phyloP scores from a whole-genome alignment of 2,888 invertebrate genomes.

The Parnassius orleans region DNA sequence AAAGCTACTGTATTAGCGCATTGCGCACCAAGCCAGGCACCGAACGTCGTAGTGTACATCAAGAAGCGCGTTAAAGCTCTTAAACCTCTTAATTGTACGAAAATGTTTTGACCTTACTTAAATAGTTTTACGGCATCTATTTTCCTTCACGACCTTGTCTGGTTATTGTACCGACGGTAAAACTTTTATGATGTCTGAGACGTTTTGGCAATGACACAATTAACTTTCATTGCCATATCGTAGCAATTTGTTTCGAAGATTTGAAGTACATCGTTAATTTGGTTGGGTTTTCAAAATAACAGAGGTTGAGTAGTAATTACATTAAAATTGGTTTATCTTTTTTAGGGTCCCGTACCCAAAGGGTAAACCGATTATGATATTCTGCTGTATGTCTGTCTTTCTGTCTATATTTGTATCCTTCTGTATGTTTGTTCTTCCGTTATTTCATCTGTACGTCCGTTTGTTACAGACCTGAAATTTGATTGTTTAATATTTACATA shows the following conservation, averaged over 20 bases:
- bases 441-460: too few relatives aligned
- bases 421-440: too few relatives aligned
- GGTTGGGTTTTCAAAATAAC: conserved; percentile 4
- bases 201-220: conserved; percentile 12
- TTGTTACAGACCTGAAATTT: too few relatives aligned
- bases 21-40: background rate
- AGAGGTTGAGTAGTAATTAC: too few relatives aligned
- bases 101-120: conserved; percentile 5
- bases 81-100: conserved; percentile 15
- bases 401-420: too few relatives aligned
- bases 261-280: conserved; percentile 8
- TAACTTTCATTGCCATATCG: conserved; percentile 13
- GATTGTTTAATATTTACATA: too few relatives aligned
- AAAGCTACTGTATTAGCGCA: conserved; percentile 3
- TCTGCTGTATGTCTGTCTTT: too few relatives aligned
- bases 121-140: conserved; percentile 1
- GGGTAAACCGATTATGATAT: too few relatives aligned
- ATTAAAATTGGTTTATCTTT: too few relatives aligned
- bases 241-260: background rate
- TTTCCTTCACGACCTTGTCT: conserved; percentile 5
- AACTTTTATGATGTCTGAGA: conserved; percentile 21
- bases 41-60: background rate
- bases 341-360: too few relatives aligned
- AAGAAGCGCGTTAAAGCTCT: background rate
- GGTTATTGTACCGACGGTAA: conserved; percentile 2